Base-by-base conservation (phyloP, 2,888 invertebrate species). In the Drosophila eohydei region DNA sequence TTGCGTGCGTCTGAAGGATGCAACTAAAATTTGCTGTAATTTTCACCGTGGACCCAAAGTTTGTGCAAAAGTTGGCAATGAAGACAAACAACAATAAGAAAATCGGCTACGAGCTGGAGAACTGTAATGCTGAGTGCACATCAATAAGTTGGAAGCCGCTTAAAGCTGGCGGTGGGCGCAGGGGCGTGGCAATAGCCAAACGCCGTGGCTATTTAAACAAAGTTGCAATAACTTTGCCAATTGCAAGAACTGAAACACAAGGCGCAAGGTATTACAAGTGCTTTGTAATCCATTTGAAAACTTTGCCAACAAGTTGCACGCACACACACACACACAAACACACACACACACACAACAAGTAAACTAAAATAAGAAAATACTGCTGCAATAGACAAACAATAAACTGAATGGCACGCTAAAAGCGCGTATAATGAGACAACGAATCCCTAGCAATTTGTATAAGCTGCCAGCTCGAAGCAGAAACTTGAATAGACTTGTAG, bases 271-370 rank as follows among this genome's bases (percentile, higher is more conserved):
- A 76, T 71, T 60, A 70, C 81, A 82, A 85, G 77, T 85, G 85
- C 83, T 87, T 81, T 80, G 83, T 76, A 84, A 88, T 88, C 84
- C 81, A 85, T 88, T 88, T 81, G 67, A 79, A 74, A 84, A 84
- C 60, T 81, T 84, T 75, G 46, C 67, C 54, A 30, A 30, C 55
- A 57, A 30, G 43, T 41, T n/a, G 21, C 5, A 16, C 52, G 38
- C 41, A 43, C 21, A 46, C 60, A 52, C 41, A 48, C 43, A 48
- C 11, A 40, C 48, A 36, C 16, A 46, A 28, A 44, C 16, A 62
- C 4, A 34, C 46, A 63, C 7, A 43, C 34, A 21, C 21, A 6
- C 2, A 48, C 28, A 46, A 36, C 21, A 38, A 55, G n/a, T 54
- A 28, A 41, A 55, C 28, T 54, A 28, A 41, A 46, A 46, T 65